Base-by-base conservation (phyloP, 2,888 invertebrate genomes). In the Pyrochroa serraticornis region DNA sequence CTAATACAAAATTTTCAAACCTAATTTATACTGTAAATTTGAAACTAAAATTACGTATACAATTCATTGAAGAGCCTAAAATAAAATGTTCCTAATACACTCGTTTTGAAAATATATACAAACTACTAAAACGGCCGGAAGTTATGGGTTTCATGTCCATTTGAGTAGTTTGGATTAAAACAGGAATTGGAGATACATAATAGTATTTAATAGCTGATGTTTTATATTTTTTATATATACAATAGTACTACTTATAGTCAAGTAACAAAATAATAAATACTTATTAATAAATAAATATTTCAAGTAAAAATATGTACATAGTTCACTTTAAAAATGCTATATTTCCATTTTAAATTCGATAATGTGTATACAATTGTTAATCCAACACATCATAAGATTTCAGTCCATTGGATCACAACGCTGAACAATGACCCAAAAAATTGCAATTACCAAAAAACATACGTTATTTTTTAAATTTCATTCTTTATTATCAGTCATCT, bases 261-360 rank as follows among this genome's bases (percentile, higher is more conserved):
- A 44, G 37, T 45, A 52, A 52, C 44, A 52, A 52, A 52, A 44
- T 43, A 44, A 52, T 52, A 52, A 52, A 44, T 52, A 52, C 50
- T 52, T 52, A 45, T 37, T 22, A 22, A 22, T 8, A 52, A 52
- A 52, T 52, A 52, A 44, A 33, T 50, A 41, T 7, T n/a, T 8
- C 33, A 36, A 43, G 35, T 22, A 22, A 22, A 22, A 52, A 38
- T 52, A 52, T 52, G 14, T 52, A 52, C 52, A 52, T 9, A 13
- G 7, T 45, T 31, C 37, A 22, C 52, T 33, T 50, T 43, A 52
- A 50, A 44, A 44, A 14, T 52, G 45, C 22, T 22, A 22, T 22
- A 22, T 22, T 22, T 22, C 5, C 5, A 22, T 22, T 22, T 45
- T 52, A 52, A 52, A 52, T 52, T 52, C 52, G 52, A 44, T 46